Base-by-base conservation (phyloP, 2,113 vertebrate genomes). In the Scalopus aquaticus region DNA sequence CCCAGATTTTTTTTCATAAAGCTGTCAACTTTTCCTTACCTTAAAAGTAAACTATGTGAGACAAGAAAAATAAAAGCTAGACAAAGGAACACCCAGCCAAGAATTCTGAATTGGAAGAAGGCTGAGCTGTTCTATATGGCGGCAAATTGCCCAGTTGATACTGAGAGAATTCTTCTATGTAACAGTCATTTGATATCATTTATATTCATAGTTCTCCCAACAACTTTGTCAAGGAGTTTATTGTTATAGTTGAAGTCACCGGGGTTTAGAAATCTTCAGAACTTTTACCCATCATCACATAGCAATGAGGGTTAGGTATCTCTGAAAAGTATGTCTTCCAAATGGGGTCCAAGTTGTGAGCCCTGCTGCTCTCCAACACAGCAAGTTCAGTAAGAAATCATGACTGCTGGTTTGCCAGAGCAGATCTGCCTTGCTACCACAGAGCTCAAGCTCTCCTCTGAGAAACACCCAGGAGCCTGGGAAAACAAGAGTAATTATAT, bases 1-100 rank as follows among this genome's bases (percentile, higher is more conserved):
- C 73, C 89, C 93, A 94, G 93, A 93, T 88, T 96, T 97, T 92
- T 96, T 94, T 93, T 74, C 73, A 86, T 95, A 97, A 96, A 96
- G 78, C 94, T 97, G 96, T 97, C 96, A 96, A 95, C 84, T 92
- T 93, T 56, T 92, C 78, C 77, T 96, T 97, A 97, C 95, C 96
- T 97, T 96, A 88, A 91, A 96, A 96, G 95, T 95, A 94, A 95
- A 95, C 67, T 85, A 82, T 95, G 46, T 93, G 37, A 96, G 91
- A 85, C 49, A 77, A 73, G 88, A 94, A 93, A 93, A 96, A 93
- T 60, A 89, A 87, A 94, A 92, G 2, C 85, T 92, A 96, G 77
- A 95, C 73, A 96, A 95, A 91, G 93, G 88, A 88, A 42, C 22
- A 58, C 26, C 28, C 42, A 90, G 69, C 54, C 83, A 92, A 91